These are phyloP conservation scores for Kuschelorhynchus macadamiae DNA, from an alignment of 2,888 invertebrate genomes.

Conservation along the genomic window DNA sequence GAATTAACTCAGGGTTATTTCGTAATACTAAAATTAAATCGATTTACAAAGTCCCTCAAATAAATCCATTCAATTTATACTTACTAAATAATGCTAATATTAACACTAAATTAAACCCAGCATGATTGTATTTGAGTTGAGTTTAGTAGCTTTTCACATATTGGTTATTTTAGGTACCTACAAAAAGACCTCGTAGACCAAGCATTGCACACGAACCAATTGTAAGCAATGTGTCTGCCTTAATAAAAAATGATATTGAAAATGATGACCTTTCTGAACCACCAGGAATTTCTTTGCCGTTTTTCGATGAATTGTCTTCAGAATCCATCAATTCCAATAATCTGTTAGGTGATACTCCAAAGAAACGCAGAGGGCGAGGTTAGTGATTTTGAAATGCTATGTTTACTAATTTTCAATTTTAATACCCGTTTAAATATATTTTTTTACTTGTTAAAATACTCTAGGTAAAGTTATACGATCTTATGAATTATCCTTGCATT, in stretches of 20 bases:
- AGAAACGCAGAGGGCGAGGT: constrained; percentile 46
- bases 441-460: too few species aligned
- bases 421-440: too few species aligned
- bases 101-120: background rate
- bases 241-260: constrained; percentile 57
- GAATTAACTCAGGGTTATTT: too few species aligned
- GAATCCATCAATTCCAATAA: constrained; percentile 53
- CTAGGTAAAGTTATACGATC: too few species aligned
- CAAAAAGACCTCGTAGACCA: constrained; percentile 27
- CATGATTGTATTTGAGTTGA: background rate
- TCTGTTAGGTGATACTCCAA: constrained; percentile 60
- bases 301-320: constrained; percentile 60
- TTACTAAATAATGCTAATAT: too few species aligned
- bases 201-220: constrained; percentile 55
- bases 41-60: too few species aligned
- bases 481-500: too few species aligned
- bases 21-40: too few species aligned
- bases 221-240: constrained; percentile 55
- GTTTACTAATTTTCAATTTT: too few species aligned
- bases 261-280: constrained; percentile 65
- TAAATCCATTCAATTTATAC: too few species aligned
- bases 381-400: too few species aligned
- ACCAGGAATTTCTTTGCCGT: constrained; percentile 62
- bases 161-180: constrained; percentile 11
- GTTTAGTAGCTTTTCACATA: background rate